phyloP scores from a whole-genome alignment of 2,797 vertebrate species.

The Vultur gryphus region DNA sequence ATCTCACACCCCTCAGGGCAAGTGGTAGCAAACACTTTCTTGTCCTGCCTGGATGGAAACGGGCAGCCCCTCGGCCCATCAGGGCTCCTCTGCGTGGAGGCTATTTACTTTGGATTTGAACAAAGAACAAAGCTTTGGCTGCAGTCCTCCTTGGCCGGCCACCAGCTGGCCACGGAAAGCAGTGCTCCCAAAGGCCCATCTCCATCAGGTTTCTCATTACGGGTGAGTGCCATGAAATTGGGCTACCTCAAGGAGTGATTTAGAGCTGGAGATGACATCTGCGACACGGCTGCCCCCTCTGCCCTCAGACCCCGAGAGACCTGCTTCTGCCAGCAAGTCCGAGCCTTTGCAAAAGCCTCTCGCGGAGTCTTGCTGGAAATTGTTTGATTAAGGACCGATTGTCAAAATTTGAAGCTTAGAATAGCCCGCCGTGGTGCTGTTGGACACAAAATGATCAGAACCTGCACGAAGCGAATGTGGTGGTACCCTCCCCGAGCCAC shows the following conservation, averaged over 20 bases:
- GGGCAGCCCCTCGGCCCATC: not conserved
- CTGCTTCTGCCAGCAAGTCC: fast-evolving
- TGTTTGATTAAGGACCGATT: not conserved
- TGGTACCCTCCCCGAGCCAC: not conserved
- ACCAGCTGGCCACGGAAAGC: not conserved
- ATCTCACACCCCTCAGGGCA: not conserved
- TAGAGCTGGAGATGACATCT: not conserved
- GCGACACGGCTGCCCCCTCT: not conserved
- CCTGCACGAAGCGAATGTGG: fast-evolving
- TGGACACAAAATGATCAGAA: not conserved
- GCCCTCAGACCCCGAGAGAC: not conserved
- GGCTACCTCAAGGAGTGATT: not conserved
- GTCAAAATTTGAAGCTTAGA: not conserved
- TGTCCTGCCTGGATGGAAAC: not conserved
- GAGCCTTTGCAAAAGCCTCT: not conserved
- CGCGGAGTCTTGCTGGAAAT: fast-evolving
- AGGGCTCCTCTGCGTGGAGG: not conserved
- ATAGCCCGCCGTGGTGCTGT: fast-evolving
- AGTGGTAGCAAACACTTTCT: not conserved
- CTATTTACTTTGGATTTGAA: conserved; percentile 9
- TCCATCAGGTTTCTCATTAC: not conserved
- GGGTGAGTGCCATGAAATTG: not conserved
- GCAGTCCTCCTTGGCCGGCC: not conserved
- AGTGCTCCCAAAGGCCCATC: not conserved
- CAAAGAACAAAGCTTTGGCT: conserved; percentile 34